These are phyloP conservation scores for Megalops cyprinoides DNA, from an alignment of 2,797 vertebrate species.

Conservation along the genomic window DNA sequence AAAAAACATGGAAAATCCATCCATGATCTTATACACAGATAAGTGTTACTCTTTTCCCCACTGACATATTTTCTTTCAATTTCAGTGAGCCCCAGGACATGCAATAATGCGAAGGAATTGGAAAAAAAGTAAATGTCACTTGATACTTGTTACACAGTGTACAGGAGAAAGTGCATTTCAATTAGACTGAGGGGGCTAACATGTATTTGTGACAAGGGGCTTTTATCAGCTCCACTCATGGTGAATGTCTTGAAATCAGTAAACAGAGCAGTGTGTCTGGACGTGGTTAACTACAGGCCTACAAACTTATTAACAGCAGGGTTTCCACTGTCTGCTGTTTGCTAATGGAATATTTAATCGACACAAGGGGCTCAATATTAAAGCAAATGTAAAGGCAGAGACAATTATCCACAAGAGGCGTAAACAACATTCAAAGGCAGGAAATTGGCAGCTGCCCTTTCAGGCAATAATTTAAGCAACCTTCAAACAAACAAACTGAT, in stretches of 20 bases:
- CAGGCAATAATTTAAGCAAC: background rate
- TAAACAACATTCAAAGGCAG: constrained; percentile 16
- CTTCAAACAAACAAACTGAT: constrained; percentile 7
- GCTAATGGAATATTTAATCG: constrained; percentile 27
- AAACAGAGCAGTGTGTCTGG: background rate
- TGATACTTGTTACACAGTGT: background rate
- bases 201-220: background rate
- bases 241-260: background rate
- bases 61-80: too few relatives aligned
- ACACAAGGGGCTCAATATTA: constrained; percentile 19
- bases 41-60: too few relatives aligned
- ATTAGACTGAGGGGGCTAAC: background rate
- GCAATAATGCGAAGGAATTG: too few relatives aligned
- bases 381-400: constrained; percentile 5
- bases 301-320: background rate
- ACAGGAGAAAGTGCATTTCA: background rate
- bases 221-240: background rate
- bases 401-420: constrained; percentile 6
- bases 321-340: background rate
- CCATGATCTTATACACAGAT: too few relatives aligned
- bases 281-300: constrained; percentile 11
- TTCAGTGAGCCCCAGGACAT: too few relatives aligned
- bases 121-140: background rate
- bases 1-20: background rate
- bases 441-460: background rate